A percentile compares a stretch with the other conserved stretches of the same genome.
These are phyloP conservation scores for Lepidurus couesii DNA, from an alignment of 1,140 invertebrate genomes.

Conservation along the genomic window DNA sequence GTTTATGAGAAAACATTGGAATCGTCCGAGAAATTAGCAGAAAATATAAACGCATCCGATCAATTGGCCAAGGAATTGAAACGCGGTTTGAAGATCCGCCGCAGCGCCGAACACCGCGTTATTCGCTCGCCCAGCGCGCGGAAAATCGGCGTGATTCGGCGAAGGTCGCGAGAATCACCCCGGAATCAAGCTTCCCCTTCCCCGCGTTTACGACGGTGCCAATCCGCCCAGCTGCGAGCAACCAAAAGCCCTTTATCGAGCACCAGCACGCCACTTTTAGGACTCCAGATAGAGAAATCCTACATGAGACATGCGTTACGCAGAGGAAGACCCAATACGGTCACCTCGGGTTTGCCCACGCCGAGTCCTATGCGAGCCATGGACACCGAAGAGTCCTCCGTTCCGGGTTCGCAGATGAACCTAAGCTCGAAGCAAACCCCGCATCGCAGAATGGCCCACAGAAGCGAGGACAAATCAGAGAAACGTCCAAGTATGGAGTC, in stretches of 20 bases:
- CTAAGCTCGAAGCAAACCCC: conserved; percentile 23
- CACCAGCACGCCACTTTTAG: background rate
- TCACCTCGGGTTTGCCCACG: conserved; percentile 40
- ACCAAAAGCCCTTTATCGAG: conserved; percentile 2
- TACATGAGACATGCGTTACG: conserved; percentile 37
- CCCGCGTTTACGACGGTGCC: conserved; percentile 32
- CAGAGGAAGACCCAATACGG: conserved; percentile 42
- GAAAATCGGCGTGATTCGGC: conserved; percentile 65
- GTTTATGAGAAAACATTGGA: conserved; percentile 65
- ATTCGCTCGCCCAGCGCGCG: conserved; percentile 71
- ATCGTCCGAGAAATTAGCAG: conserved; percentile 54
- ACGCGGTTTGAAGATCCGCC: conserved; percentile 64
- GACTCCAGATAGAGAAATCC: background rate
- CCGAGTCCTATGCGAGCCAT: conserved; percentile 36
- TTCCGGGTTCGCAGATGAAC: conserved; percentile 1
- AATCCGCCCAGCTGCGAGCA: conserved; percentile 27
- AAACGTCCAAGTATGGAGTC: background rate
- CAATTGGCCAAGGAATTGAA: conserved; percentile 61
- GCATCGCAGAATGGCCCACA: conserved; percentile 15
- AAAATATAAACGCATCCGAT: conserved; percentile 56
- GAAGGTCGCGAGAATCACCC: conserved; percentile 55
- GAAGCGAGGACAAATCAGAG: conserved; percentile 15
- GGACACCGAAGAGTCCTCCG: conserved; percentile 30
- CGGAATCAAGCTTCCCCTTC: conserved; percentile 6
- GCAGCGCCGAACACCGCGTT: conserved; percentile 59